Percentiles rank a stretch among this genome's conserved stretches.
Evolutionary conservation across 2,888 invertebrate species (phyloP).

Genomic region (Podotricha telesiphe): DNA sequence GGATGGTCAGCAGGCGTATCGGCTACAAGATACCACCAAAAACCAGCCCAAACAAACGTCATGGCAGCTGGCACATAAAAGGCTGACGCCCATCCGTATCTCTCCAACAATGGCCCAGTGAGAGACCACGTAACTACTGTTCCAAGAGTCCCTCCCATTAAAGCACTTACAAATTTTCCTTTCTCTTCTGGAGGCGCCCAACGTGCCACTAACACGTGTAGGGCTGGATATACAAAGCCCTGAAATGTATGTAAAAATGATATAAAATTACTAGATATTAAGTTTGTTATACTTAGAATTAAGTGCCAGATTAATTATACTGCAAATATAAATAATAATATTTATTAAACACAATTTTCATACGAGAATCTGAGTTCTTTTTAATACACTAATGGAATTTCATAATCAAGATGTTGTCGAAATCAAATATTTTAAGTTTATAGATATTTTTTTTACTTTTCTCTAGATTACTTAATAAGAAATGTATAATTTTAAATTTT

Average conservation of each 20-base stretch:
- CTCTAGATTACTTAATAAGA: no score
- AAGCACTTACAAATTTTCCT: conserved; percentile 87
- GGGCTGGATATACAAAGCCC: conserved; percentile 86
- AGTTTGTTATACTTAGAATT: no score
- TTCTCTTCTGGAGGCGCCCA: conserved; percentile 91
- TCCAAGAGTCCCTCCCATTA: conserved; percentile 89
- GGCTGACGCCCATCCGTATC: conserved; percentile 86
- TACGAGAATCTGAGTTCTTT: no score
- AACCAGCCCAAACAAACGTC: conserved; percentile 79
- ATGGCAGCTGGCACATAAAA: conserved; percentile 86
- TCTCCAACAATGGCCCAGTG: conserved; percentile 85
- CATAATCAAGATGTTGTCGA: no score
- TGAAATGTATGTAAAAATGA: conserved; percentile 48
- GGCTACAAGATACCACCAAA: conserved; percentile 86
- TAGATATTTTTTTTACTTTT: no score
- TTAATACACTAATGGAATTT: no score
- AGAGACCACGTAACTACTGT: conserved; percentile 88
- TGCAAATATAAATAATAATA: neutral
- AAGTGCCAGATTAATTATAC: neutral
- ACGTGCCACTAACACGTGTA: conserved; percentile 86
- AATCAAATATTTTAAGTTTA: no score
- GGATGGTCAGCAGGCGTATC: conserved; percentile 86
- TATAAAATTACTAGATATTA: no score
- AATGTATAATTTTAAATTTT: no score
- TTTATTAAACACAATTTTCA: no score